These are phyloP conservation scores for Microcebus murinus DNA, from an alignment of 2,113 vertebrate genomes.

Conservation along the genomic window DNA sequence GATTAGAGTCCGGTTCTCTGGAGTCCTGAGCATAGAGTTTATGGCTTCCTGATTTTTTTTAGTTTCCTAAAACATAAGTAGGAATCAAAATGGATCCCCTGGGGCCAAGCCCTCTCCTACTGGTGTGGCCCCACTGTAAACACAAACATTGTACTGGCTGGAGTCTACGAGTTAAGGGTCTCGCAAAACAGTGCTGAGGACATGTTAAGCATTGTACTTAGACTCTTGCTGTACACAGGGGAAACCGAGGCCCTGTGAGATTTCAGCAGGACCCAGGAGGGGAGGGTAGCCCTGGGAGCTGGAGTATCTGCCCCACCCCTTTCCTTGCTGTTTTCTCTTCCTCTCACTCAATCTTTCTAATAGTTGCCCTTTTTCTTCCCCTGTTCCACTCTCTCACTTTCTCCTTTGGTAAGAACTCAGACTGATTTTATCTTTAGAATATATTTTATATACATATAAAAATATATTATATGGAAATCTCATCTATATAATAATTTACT, in stretches of 20 bases:
- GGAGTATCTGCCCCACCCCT: fast-evolving
- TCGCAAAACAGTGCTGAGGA: background rate
- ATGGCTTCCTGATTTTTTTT: conserved; percentile 89
- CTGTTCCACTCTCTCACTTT: background rate
- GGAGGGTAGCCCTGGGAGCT: background rate
- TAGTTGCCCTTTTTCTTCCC: background rate
- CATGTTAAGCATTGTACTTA: background rate
- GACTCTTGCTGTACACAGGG: background rate
- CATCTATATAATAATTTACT: background rate
- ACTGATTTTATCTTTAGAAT: background rate
- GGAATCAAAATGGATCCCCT: background rate
- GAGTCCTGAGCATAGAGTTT: conserved; percentile 90
- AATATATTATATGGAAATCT: too few species aligned
- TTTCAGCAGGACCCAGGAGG: background rate
- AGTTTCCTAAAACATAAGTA: conserved; percentile 75
- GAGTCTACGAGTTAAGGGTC: background rate
- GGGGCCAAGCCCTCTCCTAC: background rate
- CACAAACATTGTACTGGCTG: background rate
- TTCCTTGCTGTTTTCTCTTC: too few species aligned
- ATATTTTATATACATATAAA: too few species aligned
- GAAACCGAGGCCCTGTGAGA: background rate
- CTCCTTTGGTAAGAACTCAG: background rate
- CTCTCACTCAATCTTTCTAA: background rate
- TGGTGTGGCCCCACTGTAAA: background rate
- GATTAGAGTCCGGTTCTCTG: conserved; percentile 96